These are phyloP conservation scores for Nesoenas mayeri DNA, from an alignment of 2,113 vertebrate genomes.

Conservation along the genomic window DNA sequence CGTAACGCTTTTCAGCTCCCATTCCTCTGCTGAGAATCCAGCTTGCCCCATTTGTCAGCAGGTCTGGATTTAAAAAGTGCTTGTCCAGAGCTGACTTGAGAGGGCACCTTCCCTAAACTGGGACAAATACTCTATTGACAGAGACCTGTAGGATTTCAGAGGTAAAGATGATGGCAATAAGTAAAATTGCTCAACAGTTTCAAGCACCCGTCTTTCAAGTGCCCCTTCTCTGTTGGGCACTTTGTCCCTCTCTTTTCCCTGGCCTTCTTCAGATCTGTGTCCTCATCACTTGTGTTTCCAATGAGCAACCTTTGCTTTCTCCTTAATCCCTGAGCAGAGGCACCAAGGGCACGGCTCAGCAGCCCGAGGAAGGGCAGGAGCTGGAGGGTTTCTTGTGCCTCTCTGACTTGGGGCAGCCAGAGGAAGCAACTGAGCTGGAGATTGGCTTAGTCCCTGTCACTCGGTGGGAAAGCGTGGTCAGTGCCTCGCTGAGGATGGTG, in stretches of 20 bases:
- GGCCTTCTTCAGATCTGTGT: neutral
- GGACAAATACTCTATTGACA: neutral
- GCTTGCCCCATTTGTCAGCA: neutral
- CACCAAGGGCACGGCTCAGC: rapidly evolving
- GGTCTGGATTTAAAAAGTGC: neutral
- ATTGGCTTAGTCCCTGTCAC: neutral
- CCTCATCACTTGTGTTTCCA: neutral
- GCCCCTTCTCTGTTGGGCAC: rapidly evolving
- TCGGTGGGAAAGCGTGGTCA: rapidly evolving
- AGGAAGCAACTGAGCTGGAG: neutral
- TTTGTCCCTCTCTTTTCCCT: neutral
- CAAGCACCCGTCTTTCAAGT: neutral
- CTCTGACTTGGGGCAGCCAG: neutral
- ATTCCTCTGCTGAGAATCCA: neutral
- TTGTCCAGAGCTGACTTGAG: neutral
- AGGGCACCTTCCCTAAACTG: neutral
- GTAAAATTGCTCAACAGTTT: neutral
- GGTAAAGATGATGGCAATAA: neutral
- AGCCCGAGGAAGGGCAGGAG: rapidly evolving
- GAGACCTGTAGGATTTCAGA: neutral
- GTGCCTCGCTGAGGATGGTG: rapidly evolving
- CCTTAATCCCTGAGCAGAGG: neutral
- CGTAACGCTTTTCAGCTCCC: neutral
- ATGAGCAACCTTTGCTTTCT: neutral
- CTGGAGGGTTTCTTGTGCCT: neutral